phyloP scores from a whole-genome alignment of 1,140 invertebrate genomes.

The Gryllus bimaculatus region DNA sequence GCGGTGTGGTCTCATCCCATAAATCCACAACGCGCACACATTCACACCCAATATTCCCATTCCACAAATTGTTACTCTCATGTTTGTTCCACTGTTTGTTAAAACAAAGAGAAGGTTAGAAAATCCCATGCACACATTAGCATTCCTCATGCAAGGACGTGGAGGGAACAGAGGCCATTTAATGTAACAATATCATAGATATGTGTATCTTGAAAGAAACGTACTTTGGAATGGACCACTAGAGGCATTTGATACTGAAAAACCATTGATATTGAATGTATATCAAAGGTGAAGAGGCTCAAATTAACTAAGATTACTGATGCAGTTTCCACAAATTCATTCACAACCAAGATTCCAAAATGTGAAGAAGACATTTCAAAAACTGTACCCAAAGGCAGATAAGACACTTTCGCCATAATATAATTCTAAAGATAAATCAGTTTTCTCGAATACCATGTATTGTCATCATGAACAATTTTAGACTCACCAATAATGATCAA shows the following conservation, averaged over 20 bases:
- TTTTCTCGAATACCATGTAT: neutral
- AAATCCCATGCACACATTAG: no score
- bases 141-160: no score
- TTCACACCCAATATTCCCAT: no score
- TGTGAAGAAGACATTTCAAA: neutral
- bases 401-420: neutral
- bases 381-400: neutral
- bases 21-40: no score
- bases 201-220: neutral
- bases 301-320: neutral
- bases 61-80: no score
- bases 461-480: neutral
- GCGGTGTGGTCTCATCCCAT: no score
- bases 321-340: no score
- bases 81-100: no score
- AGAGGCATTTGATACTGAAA: neutral
- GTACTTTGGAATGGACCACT: neutral
- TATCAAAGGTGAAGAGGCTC: neutral
- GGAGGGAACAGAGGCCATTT: neutral
- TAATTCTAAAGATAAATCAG: neutral
- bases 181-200: neutral
- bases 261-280: neutral
- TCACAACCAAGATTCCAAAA: neutral
- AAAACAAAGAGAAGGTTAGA: no score
- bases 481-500: conserved; percentile 58